Conservation (phyloP, 1,140 invertebrate genomes). For the Scaptomyza montana region DNA sequence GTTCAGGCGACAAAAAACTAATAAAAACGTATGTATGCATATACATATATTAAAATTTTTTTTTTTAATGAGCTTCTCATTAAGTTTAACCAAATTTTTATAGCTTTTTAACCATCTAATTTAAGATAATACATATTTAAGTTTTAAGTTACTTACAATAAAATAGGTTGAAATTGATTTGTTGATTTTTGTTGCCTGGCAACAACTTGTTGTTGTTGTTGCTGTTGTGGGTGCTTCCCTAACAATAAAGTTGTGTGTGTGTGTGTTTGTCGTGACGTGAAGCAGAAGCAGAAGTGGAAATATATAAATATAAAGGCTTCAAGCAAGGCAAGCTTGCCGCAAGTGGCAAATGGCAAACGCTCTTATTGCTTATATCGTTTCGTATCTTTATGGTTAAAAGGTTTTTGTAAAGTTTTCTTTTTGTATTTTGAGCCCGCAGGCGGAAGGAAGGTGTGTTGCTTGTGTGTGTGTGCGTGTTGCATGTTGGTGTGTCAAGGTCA, state of each 20-base stretch:
- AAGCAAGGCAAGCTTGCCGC: constrained; percentile 31
- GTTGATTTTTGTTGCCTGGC: constrained; percentile 2
- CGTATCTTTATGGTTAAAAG: constrained; percentile 14
- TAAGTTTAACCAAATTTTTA: no score
- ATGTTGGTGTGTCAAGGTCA: constrained; percentile 72
- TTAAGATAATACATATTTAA: no score
- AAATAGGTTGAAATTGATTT: background rate
- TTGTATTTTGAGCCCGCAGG: constrained; percentile 40
- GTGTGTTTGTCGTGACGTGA: no score
- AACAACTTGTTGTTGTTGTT: background rate
- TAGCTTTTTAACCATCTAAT: no score
- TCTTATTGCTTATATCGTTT: constrained; percentile 30
- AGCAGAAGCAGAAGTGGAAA: background rate
- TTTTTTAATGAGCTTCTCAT: no score
- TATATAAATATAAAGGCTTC: constrained; percentile 32
- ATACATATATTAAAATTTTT: no score
- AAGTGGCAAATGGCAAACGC: constrained; percentile 25
- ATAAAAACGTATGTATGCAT: no score
- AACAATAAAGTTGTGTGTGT: constrained; percentile 21
- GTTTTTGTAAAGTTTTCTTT: constrained; percentile 9
- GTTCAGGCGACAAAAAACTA: constrained; percentile 35
- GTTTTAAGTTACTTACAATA: no score
- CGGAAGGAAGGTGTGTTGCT: constrained; percentile 73
- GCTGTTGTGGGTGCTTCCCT: constrained; percentile 5
- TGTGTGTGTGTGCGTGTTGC: constrained; percentile 48